These are phyloP conservation scores for Aporophyla nigra DNA, from an alignment of 2,888 invertebrate genomes.

Conservation along the genomic window DNA sequence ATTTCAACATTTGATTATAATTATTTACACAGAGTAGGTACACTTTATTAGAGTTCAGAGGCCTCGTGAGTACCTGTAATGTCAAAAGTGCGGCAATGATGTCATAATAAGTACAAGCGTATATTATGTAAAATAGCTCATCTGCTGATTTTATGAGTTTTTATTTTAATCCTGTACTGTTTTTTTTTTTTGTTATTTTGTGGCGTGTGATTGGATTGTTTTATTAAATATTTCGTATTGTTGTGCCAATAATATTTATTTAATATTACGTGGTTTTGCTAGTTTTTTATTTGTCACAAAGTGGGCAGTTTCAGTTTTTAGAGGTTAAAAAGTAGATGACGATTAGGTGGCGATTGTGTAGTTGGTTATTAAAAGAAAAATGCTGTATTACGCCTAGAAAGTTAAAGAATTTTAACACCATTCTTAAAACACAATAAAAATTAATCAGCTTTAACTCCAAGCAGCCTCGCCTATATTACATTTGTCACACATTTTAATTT, in stretches of 20 bases:
- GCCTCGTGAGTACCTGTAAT: slow-evolving; percentile 39
- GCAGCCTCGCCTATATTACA: neutral
- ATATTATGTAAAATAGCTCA: slow-evolving; percentile 16
- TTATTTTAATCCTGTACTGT: neutral
- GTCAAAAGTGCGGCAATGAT: slow-evolving; percentile 51
- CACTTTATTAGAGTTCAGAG: slow-evolving; percentile 44
- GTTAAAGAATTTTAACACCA: neutral
- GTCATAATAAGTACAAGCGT: slow-evolving; percentile 22
- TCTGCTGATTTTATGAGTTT: neutral
- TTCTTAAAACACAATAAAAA: slow-evolving; percentile 9
- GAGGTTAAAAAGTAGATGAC: neutral
- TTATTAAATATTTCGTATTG: neutral
- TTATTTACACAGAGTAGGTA: slow-evolving; percentile 15
- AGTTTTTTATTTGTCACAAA: neutral
- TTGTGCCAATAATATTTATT: neutral
- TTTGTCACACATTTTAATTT: slow-evolving; percentile 1
- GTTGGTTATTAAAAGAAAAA: too few species aligned
- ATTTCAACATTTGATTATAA: slow-evolving; percentile 18
- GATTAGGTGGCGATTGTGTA: neutral
- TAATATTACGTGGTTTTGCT: neutral
- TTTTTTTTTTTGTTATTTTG: neutral
- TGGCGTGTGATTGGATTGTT: neutral
- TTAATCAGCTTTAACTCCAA: slow-evolving; percentile 1
- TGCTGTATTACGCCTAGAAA: neutral
- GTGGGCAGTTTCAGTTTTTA: neutral